Evolutionary conservation across 2,797 vertebrate genomes (phyloP).

Genomic region (Esox lucius): DNA sequence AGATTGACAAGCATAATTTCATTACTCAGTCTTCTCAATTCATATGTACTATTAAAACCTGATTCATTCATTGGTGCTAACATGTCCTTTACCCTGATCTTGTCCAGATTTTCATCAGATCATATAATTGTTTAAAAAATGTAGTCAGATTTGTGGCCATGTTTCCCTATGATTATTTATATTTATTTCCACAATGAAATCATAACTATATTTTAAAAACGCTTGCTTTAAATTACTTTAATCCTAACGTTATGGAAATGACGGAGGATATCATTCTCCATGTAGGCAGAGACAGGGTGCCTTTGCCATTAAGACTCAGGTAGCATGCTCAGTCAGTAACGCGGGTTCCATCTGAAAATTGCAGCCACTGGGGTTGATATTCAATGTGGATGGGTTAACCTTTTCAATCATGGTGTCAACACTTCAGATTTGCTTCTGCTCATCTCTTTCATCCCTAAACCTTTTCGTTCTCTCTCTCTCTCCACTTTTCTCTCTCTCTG

Average conservation of each 20-base stretch:
- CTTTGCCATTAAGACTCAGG: constrained; percentile 95
- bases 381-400: constrained; percentile 99
- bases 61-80: no score
- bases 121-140: constrained; percentile 12
- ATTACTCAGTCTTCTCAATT: no score
- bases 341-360: constrained; percentile 98
- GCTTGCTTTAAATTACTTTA: constrained; percentile 32
- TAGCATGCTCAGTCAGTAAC: constrained; percentile 90
- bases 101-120: no score
- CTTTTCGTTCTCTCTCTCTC: constrained; percentile 75
- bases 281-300: constrained; percentile 93
- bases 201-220: background rate
- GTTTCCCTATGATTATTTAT: constrained; percentile 9
- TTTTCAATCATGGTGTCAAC: constrained; percentile 99
- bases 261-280: constrained; percentile 99
- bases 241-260: constrained; percentile 37
- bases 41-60: no score
- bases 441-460: constrained; percentile 99
- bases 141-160: constrained; percentile 23
- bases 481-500: constrained; percentile 33
- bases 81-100: no score
- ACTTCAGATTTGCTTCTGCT: constrained; percentile 99
- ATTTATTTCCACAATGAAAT: constrained; percentile 3
- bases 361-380: constrained; percentile 97
- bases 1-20: no score